These are phyloP conservation scores for Trichopria drosophilae DNA, from an alignment of 2,888 invertebrate species.

Conservation along the genomic window DNA sequence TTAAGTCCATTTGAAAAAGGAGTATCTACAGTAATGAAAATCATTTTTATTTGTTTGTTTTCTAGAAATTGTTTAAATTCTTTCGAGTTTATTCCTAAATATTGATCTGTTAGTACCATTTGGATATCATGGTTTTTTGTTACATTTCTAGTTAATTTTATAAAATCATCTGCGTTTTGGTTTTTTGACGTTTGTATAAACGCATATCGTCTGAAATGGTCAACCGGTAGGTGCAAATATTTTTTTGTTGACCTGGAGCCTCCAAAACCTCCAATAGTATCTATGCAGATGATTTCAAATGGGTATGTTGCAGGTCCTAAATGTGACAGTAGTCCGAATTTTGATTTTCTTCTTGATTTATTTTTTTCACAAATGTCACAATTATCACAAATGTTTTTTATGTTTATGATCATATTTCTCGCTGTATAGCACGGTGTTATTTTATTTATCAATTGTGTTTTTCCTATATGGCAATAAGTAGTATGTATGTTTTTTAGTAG, in stretches of 20 bases:
- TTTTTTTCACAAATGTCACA: slow-evolving; percentile 33
- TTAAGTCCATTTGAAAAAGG: slow-evolving; percentile 17
- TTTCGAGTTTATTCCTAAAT: slow-evolving; percentile 26
- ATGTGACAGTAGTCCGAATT: slow-evolving; percentile 34
- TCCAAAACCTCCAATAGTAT: slow-evolving; percentile 36
- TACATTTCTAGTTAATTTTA: slow-evolving; percentile 19
- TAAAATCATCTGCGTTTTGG: slow-evolving; percentile 22
- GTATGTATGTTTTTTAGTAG: slow-evolving; percentile 25
- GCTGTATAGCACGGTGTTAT: slow-evolving; percentile 22
- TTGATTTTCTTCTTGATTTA: slow-evolving; percentile 30
- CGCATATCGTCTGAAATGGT: slow-evolving; percentile 27
- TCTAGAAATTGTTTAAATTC: slow-evolving; percentile 24
- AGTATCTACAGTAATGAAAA: slow-evolving; percentile 24
- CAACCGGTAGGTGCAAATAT: slow-evolving; percentile 27
- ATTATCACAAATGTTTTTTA: too few species aligned
- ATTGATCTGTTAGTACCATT: slow-evolving; percentile 24
- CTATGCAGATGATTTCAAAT: slow-evolving; percentile 35
- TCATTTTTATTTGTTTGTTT: slow-evolving; percentile 10
- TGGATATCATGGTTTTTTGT: slow-evolving; percentile 13
- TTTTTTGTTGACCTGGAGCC: slow-evolving; percentile 30
- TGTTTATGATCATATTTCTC: slow-evolving; percentile 25
- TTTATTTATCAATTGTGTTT: slow-evolving; percentile 25
- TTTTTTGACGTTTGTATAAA: slow-evolving; percentile 25
- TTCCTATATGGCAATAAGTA: slow-evolving; percentile 29
- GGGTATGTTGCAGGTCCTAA: slow-evolving; percentile 30